These are phyloP conservation scores for Petrophora chlorosata DNA, from an alignment of 2,888 invertebrate species.

Conservation along the genomic window DNA sequence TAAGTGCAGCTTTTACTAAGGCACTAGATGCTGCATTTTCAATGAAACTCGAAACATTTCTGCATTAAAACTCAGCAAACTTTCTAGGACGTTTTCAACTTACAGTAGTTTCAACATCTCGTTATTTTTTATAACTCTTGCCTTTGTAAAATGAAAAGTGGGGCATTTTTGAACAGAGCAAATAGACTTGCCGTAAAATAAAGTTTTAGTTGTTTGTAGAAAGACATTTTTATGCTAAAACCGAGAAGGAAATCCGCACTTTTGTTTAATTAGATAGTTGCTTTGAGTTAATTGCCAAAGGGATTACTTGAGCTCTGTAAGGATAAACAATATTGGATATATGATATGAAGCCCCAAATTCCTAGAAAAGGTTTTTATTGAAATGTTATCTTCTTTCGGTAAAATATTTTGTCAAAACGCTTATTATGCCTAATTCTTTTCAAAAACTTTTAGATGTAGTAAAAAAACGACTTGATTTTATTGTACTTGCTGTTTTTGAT, in stretches of 20 bases:
- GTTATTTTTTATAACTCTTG: conserved; percentile 5
- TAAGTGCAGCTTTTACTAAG: too few relatives aligned
- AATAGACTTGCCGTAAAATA: background rate
- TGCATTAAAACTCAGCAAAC: conserved; percentile 5
- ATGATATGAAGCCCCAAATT: background rate
- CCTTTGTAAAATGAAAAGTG: conserved; percentile 5
- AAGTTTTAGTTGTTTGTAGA: too few relatives aligned
- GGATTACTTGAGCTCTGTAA: too few relatives aligned
- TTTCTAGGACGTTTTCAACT: background rate
- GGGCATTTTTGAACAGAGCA: background rate
- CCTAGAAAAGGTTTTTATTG: background rate
- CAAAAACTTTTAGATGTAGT: too few relatives aligned
- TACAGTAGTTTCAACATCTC: conserved; percentile 9
- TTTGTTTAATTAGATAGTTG: background rate
- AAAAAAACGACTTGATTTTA: too few relatives aligned
- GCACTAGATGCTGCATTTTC: conserved; percentile 6
- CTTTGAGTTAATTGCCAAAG: too few relatives aligned
- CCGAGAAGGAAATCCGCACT: too few relatives aligned
- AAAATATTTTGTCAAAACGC: too few relatives aligned
- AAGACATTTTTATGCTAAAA: too few relatives aligned
- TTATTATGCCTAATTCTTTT: too few relatives aligned
- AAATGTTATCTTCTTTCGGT: background rate
- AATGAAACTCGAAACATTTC: background rate
- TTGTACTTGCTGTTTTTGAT: too few relatives aligned
- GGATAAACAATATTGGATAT: too few relatives aligned